Evolutionary conservation across 2,113 vertebrate species (phyloP).

Genomic region (Macrotus californicus): DNA sequence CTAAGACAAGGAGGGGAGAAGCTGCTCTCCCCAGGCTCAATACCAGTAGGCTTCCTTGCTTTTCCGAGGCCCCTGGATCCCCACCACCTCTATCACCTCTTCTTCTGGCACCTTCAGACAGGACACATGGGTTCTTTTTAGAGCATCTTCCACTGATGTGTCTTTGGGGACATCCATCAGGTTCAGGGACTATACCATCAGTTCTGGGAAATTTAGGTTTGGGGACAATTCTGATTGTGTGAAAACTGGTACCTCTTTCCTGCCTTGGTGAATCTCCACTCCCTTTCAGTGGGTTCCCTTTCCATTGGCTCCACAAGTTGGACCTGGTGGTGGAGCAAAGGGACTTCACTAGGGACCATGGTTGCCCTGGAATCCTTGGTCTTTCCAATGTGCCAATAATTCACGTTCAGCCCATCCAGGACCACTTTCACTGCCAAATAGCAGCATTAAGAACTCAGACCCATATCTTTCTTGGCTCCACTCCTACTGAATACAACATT

Average conservation of each 20-base stretch:
- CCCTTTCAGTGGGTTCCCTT: conserved; percentile 86
- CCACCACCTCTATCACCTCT: conserved; percentile 90
- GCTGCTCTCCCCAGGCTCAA: conserved; percentile 63
- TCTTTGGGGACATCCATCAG: conserved; percentile 93
- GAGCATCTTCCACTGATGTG: conserved; percentile 82
- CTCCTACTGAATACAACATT: not conserved
- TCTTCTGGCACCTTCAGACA: conserved; percentile 90
- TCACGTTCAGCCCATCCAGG: conserved; percentile 19
- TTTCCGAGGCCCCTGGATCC: conserved; percentile 82
- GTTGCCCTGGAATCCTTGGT: conserved; percentile 76
- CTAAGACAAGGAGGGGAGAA: conserved; percentile 39
- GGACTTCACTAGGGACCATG: conserved; percentile 86
- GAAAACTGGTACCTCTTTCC: conserved; percentile 91
- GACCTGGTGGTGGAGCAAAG: conserved; percentile 84
- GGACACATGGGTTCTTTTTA: conserved; percentile 84
- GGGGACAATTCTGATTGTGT: conserved; percentile 87
- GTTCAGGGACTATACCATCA: conserved; percentile 87
- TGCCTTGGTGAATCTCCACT: conserved; percentile 91
- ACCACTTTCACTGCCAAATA: not conserved
- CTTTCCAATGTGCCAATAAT: conserved; percentile 84
- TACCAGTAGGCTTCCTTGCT: conserved; percentile 89
- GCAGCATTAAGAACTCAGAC: not conserved
- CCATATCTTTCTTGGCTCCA: not conserved
- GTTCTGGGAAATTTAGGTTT: conserved; percentile 81
- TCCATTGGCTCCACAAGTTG: conserved; percentile 89